phyloP scores from a whole-genome alignment of 2,113 vertebrate genomes.

The Callospermophilus lateralis region DNA sequence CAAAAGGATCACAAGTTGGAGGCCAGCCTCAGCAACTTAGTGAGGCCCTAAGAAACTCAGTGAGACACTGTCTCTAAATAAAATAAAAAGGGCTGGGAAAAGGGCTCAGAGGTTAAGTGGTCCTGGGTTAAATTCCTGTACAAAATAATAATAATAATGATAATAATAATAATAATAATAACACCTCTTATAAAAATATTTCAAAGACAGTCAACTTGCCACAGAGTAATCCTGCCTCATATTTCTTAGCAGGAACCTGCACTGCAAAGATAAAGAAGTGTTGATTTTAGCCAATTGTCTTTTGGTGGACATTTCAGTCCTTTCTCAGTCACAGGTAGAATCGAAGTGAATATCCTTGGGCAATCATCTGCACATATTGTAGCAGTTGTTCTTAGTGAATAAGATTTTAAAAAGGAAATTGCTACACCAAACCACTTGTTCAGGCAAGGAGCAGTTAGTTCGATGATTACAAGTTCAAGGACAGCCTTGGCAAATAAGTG shows the following conservation, averaged over 20 bases:
- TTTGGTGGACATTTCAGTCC: background rate
- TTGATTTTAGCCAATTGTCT: background rate
- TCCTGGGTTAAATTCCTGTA: no score
- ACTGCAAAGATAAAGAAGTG: background rate
- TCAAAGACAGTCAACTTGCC: fast-evolving
- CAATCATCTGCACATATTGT: background rate
- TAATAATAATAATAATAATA: no score
- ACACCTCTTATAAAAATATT: background rate
- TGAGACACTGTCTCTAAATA: no score
- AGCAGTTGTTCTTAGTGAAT: background rate
- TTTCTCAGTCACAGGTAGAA: background rate
- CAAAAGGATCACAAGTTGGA: no score
- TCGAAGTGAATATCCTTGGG: background rate
- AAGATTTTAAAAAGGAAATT: background rate
- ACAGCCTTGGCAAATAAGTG: no score
- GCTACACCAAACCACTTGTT: background rate
- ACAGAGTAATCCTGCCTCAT: background rate
- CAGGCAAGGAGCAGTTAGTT: background rate
- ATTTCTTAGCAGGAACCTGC: background rate
- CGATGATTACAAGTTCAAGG: no score
- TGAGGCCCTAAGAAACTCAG: no score
- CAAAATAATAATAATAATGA: no score
- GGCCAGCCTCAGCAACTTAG: no score
- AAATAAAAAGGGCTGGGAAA: no score
- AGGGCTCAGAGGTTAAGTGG: no score